These are phyloP conservation scores for Salmo trutta DNA, from an alignment of 2,797 vertebrate species.

Conservation along the genomic window DNA sequence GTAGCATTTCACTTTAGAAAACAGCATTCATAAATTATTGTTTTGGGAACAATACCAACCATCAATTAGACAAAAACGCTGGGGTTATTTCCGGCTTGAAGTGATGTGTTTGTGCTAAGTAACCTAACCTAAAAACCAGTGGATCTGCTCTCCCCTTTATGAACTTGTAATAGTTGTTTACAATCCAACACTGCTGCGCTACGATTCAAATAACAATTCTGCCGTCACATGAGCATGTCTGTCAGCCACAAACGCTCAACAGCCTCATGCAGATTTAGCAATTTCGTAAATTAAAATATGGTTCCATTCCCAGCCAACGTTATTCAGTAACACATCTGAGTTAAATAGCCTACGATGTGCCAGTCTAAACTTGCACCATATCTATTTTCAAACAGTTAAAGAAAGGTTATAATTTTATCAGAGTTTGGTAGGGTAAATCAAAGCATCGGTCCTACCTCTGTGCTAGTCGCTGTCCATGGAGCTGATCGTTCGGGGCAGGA, in stretches of 20 bases:
- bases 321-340: background rate
- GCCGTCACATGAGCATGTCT: background rate
- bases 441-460: background rate
- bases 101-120: background rate
- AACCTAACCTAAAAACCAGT: background rate
- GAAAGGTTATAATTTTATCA: background rate
- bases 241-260: background rate
- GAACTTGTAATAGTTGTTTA: background rate
- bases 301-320: background rate
- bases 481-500: background rate
- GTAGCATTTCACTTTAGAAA: background rate
- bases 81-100: background rate
- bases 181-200: background rate
- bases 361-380: background rate
- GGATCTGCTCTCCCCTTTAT: background rate
- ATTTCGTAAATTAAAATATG: background rate
- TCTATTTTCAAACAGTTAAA: background rate
- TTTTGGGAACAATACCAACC: background rate
- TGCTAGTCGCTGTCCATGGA: background rate
- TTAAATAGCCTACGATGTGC: background rate
- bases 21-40: background rate
- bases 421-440: background rate
- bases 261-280: background rate
- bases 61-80: background rate
- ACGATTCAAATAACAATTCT: background rate